Conservation (phyloP, 1,140 invertebrate species). For the Drosophila carrolli region DNA sequence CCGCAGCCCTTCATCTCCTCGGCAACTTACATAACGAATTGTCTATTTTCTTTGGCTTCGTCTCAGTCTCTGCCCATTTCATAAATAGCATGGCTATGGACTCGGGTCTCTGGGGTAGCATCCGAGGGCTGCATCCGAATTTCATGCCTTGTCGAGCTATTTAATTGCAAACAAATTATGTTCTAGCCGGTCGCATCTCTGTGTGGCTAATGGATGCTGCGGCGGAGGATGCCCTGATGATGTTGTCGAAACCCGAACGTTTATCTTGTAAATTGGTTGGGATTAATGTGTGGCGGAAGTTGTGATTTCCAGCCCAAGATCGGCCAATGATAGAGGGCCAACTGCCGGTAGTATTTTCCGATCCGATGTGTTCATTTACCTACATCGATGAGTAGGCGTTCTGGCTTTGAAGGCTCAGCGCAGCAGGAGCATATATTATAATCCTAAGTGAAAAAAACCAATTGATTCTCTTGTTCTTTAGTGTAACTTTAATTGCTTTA, state of each 20-base stretch:
- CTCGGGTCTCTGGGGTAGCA: constrained; percentile 62
- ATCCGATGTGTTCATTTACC: constrained; percentile 72
- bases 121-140: constrained; percentile 75
- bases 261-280: constrained; percentile 81
- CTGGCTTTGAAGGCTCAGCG: constrained; percentile 49
- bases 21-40: constrained; percentile 74
- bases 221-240: constrained; percentile 60
- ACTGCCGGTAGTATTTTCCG: constrained; percentile 17
- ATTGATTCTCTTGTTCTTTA: constrained; percentile 4
- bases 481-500: constrained; percentile 23
- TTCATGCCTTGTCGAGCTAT: constrained; percentile 82
- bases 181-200: constrained; percentile 66
- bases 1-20: constrained; percentile 17
- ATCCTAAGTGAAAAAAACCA: constrained; percentile 11
- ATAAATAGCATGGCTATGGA: constrained; percentile 61
- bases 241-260: constrained; percentile 81
- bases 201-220: constrained; percentile 73
- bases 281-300: constrained; percentile 81
- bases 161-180: constrained; percentile 83
- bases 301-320: constrained; percentile 70
- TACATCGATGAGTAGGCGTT: constrained; percentile 66
- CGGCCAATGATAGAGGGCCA: constrained; percentile 56
- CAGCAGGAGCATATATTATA: constrained; percentile 30
- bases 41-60: constrained; percentile 66
- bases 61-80: constrained; percentile 76